Base-by-base conservation (phyloP, 2,797 vertebrate genomes). In the Rhincodon typus region DNA sequence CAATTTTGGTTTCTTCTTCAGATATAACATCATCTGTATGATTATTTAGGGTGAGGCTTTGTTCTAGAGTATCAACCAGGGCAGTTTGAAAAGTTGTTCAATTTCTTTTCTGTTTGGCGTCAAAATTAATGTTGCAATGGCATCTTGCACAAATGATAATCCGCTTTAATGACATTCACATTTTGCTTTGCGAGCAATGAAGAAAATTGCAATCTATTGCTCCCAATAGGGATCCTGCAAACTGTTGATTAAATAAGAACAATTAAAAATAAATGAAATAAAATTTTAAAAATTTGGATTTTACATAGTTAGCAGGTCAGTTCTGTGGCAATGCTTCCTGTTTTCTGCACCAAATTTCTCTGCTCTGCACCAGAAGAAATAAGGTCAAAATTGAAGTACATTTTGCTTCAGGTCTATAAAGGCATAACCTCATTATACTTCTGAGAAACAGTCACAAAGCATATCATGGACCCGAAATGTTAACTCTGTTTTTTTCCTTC, bases 1-100 rank as follows among this genome's bases (percentile, higher is more conserved):
- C 46, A 94, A 94, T 94, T 94, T 74, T 67, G 72, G 93, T 0
- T 72, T 17, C 69, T 94, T 94, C 27, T 77, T 95, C 94, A 50
- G 25, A 74, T n/a, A n/a, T n/a, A n/a, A n/a, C n/a, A n/a, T n/a
- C n/a, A n/a, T n/a, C n/a, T n/a, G n/a, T n/a, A n/a, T n/a, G n/a
- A n/a, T n/a, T n/a, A n/a, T n/a, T n/a, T n/a, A n/a, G n/a, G n/a
- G n/a, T n/a, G n/a, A n/a, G n/a, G n/a, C n/a, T n/a, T n/a, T n/a
- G n/a, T n/a, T n/a, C n/a, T n/a, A n/a, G n/a, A n/a, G n/a, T n/a
- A n/a, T n/a, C n/a, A n/a, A n/a, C n/a, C n/a, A n/a, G n/a, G n/a
- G n/a, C n/a, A n/a, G 10, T 38, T 42, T 74, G 27, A 74, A 34
- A n/a, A 53, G 46, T 50, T 34, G 27, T 46, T 74, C 27, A 95